phyloP scores from a whole-genome alignment of 2,797 vertebrate species.

The Percopsis omiscomaycus region DNA sequence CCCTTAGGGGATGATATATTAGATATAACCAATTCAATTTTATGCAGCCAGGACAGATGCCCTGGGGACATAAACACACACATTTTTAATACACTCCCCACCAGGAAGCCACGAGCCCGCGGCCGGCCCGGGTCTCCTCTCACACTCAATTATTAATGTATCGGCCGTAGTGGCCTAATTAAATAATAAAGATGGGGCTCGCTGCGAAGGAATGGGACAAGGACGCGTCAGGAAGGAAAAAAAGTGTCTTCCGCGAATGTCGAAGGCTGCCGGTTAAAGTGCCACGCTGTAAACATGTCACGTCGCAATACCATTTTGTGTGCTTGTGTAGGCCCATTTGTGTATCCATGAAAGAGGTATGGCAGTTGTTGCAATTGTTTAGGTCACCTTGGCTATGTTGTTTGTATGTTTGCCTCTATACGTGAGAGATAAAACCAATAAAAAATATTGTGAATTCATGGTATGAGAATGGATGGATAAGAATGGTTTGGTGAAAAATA shows the following conservation, averaged over 20 bases:
- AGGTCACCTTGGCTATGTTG: background rate
- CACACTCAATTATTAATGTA: slow-evolving; percentile 86
- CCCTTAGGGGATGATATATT: slow-evolving; percentile 84
- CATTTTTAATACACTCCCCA: slow-evolving; percentile 86
- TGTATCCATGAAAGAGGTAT: no score
- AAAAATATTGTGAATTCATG: background rate
- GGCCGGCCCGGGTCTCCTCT: slow-evolving; percentile 77
- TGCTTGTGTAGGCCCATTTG: background rate
- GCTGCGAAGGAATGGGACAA: slow-evolving; percentile 79
- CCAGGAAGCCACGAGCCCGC: slow-evolving; percentile 78
- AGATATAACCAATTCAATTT: slow-evolving; percentile 86
- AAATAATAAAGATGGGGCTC: slow-evolving; percentile 82
- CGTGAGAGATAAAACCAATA: background rate
- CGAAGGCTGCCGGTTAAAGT: slow-evolving; percentile 39
- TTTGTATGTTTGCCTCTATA: background rate
- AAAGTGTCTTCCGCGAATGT: slow-evolving; percentile 47
- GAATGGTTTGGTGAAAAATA: background rate
- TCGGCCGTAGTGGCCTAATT: slow-evolving; percentile 81
- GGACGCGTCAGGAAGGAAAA: slow-evolving; percentile 62
- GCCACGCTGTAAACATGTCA: slow-evolving; percentile 32
- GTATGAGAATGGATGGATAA: background rate
- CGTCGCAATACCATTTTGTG: slow-evolving; percentile 4
- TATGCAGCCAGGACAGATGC: slow-evolving; percentile 83
- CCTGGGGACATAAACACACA: slow-evolving; percentile 83
- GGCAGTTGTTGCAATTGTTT: slow-evolving; percentile 1